Evolutionary conservation across 2,888 invertebrate species (phyloP).

Genomic region (Dasypolia templi): DNA sequence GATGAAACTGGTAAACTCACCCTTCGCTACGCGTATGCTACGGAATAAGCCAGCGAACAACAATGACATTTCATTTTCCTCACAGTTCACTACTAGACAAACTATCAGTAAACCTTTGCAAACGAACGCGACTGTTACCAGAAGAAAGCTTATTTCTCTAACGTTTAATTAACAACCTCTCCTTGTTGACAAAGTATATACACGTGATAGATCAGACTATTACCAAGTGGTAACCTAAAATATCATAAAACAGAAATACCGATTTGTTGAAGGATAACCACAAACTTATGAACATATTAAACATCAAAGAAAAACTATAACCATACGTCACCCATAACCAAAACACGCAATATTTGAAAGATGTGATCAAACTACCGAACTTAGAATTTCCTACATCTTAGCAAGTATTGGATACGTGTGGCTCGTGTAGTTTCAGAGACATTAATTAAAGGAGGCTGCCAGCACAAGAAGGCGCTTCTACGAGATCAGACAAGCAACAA

Average conservation of each 20-base stretch:
- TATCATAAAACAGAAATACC: background rate
- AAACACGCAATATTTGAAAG: constrained; percentile 57
- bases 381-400: constrained; percentile 78
- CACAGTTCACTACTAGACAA: background rate
- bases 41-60: background rate
- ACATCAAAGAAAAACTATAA: constrained; percentile 49
- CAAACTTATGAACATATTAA: constrained; percentile 21
- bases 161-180: background rate
- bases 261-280: background rate
- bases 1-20: background rate
- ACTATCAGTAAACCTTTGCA: background rate
- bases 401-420: constrained; percentile 79
- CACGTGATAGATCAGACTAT: background rate
- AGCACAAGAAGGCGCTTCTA: constrained; percentile 86
- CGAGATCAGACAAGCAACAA: constrained; percentile 80
- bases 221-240: background rate
- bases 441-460: constrained; percentile 89
- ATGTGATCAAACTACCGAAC: constrained; percentile 75
- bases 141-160: background rate
- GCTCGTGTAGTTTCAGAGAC: constrained; percentile 81
- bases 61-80: background rate
- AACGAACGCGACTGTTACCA: no score
- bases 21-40: background rate
- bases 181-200: background rate
- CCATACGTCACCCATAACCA: constrained; percentile 27